These are phyloP conservation scores for Thaleichthys pacificus DNA, from an alignment of 2,797 vertebrate species.

Conservation along the genomic window DNA sequence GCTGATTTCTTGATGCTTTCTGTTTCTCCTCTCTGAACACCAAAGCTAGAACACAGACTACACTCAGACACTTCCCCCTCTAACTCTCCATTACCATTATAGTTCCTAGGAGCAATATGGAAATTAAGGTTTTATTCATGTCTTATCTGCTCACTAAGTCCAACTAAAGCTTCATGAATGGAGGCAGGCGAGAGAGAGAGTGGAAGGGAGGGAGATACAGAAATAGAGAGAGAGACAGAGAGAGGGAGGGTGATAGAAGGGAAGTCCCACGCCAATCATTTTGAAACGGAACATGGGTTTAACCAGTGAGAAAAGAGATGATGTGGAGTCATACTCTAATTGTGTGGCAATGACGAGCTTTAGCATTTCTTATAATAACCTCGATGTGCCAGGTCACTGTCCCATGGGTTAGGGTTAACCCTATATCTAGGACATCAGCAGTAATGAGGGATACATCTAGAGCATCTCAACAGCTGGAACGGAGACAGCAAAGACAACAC, in stretches of 20 bases:
- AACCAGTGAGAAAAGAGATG: constrained; percentile 7
- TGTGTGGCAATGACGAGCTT: neutral
- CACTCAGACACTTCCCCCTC: neutral
- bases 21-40: neutral
- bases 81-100: constrained; percentile 18
- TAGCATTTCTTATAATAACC: neutral
- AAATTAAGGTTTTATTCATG: constrained; percentile 42
- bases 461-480: no score
- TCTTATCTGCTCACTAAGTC: constrained; percentile 47
- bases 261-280: constrained; percentile 66
- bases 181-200: constrained; percentile 50
- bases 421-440: no score
- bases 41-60: neutral
- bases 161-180: constrained; percentile 72
- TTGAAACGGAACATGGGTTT: constrained; percentile 45
- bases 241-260: constrained; percentile 37
- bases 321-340: constrained; percentile 9
- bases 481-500: no score
- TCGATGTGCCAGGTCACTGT: neutral
- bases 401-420: no score
- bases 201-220: constrained; percentile 31
- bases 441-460: no score
- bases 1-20: no score
- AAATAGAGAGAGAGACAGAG: neutral
- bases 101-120: constrained; percentile 31